Evolutionary conservation across 1,140 invertebrate genomes (phyloP).

Genomic region (Delia radicum): DNA sequence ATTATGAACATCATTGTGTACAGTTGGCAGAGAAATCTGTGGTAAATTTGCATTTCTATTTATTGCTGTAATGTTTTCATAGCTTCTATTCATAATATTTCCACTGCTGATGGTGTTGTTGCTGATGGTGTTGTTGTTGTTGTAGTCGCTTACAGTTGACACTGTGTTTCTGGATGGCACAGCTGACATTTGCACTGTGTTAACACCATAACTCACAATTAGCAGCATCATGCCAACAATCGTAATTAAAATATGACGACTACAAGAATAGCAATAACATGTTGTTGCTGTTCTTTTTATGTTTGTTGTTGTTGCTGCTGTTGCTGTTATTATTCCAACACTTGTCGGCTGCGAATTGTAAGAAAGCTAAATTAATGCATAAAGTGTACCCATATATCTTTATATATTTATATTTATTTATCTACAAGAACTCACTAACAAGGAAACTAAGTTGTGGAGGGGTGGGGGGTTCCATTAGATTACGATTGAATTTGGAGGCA

Average conservation of each 20-base stretch:
- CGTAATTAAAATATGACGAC: constrained; percentile 11
- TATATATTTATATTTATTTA: background rate
- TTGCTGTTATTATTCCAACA: background rate
- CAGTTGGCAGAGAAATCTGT: background rate
- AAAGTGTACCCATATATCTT: background rate
- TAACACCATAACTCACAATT: constrained; percentile 18
- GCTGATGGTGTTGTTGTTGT: background rate
- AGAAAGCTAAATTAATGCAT: background rate
- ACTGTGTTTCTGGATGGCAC: background rate
- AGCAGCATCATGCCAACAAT: constrained; percentile 12
- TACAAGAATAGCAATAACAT: background rate
- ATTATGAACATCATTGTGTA: background rate
- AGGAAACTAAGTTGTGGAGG: no score
- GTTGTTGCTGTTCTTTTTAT: background rate
- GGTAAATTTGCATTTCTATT: background rate
- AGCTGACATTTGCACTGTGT: constrained; percentile 14
- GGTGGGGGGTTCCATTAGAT: no score
- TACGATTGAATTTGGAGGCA: no score
- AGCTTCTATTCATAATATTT: background rate
- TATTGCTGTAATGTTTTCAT: background rate
- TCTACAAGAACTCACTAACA: no score
- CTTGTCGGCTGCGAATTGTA: background rate
- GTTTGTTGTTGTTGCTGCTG: background rate
- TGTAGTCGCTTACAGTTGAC: background rate
- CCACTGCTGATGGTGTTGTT: background rate